Percentiles rank a stretch among this genome's conserved stretches.
phyloP scores from a whole-genome alignment of 2,888 invertebrate genomes.

The Scaptomyza cyrtandrae region DNA sequence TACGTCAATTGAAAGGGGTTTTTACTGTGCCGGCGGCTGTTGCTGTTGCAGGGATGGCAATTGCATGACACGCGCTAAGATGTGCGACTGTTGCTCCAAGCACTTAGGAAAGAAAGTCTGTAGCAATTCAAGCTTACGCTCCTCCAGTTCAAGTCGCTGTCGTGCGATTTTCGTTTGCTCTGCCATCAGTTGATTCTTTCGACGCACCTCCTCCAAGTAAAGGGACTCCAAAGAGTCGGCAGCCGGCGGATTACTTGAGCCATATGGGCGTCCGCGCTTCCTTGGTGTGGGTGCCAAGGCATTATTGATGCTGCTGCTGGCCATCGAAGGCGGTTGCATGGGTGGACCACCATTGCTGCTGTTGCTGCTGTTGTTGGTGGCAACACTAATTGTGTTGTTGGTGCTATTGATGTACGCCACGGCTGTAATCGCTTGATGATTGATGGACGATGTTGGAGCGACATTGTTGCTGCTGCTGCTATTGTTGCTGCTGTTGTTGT shows the following conservation, averaged over 20 bases:
- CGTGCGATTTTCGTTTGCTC: constrained; percentile 79
- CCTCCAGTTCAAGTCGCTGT: constrained; percentile 75
- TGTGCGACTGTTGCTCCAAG: constrained; percentile 75
- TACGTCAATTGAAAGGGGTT: constrained; percentile 4
- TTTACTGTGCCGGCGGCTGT: constrained; percentile 30
- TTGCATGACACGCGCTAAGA: constrained; percentile 62
- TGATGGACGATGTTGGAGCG: constrained; percentile 47
- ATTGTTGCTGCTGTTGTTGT: constrained; percentile 33
- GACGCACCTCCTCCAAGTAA: constrained; percentile 76
- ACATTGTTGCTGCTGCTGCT: constrained; percentile 32
- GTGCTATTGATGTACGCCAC: constrained; percentile 73
- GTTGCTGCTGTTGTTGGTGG: constrained; percentile 57
- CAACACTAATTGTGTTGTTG: constrained; percentile 69
- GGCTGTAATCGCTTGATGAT: constrained; percentile 71
- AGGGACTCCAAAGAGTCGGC: constrained; percentile 68
- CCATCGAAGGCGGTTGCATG: constrained; percentile 56
- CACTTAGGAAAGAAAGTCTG: constrained; percentile 80
- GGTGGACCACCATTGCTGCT: constrained; percentile 35
- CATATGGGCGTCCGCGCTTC: constrained; percentile 70
- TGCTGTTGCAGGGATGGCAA: constrained; percentile 40
- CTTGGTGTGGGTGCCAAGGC: constrained; percentile 46
- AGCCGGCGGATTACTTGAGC: constrained; percentile 54
- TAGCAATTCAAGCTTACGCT: constrained; percentile 77
- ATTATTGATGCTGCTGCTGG: constrained; percentile 9
- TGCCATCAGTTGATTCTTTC: constrained; percentile 73